Base-by-base conservation (phyloP, 2,797 vertebrate genomes). In the Eutrigla gurnardus region DNA sequence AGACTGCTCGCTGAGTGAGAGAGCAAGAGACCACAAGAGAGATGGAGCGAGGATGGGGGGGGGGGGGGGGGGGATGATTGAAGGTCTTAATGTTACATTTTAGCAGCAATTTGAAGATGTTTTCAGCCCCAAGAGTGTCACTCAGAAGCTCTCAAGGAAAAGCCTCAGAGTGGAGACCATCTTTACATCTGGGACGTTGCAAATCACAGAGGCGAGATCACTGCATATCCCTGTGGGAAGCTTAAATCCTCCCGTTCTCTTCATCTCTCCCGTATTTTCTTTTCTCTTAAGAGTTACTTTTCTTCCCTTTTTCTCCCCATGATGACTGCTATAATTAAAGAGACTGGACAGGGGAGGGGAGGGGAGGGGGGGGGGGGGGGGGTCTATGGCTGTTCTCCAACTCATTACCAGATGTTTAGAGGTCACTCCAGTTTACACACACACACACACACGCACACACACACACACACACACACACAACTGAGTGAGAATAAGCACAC, bases 81-180 rank as follows among this genome's bases (percentile, higher is more conserved):
- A 75, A 82, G 81, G 77, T 89, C 90, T 88, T 92, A 92, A 93
- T 91, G 91, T 90, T 90, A 88, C 90, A 82, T 92, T 93, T 90
- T 91, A 93, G 89, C 88, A 86, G 89, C 89, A 86, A 92, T 93
- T 92, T 93, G 77, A 84, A 86, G 86, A 88, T 76, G 81, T 85
- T 74, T 78, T 75, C 50, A 53, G 57, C 86, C 78, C 84, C 62
- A 43, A 46, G 65, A 76, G 80, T 77, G 84, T 81, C 86, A 86
- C 86, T 91, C 80, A 88, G 77, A 71, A 53, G 70, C 70, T 72
- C 82, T 75, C 63, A 10, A 54, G 80, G 80, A 63, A 69, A 73
- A 55, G 53, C 58, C 57, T 73, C 47, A 2, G 15, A 78, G 80
- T 47, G 45, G 50, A 65, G 49, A 64, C 65, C 75, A 17, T 61